These are phyloP conservation scores for Mustela lutreola DNA, from an alignment of 2,113 vertebrate species.

Conservation along the genomic window DNA sequence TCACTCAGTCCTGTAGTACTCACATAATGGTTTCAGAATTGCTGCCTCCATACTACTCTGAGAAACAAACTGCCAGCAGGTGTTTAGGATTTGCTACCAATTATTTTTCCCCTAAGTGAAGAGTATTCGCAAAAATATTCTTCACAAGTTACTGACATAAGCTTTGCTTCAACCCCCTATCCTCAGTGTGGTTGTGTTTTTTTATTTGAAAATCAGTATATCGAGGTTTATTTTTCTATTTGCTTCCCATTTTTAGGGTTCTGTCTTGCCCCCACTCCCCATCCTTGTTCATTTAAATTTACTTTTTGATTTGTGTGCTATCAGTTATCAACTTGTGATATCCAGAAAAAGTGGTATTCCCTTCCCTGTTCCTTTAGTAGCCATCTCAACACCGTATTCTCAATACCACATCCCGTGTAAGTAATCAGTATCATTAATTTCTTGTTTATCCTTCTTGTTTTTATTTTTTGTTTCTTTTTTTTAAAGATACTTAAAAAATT, in stretches of 20 bases:
- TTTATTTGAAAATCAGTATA: slow-evolving; percentile 6
- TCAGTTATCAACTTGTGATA: background rate
- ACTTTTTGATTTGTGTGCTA: background rate
- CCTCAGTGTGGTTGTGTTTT: background rate
- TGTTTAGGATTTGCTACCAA: slow-evolving; percentile 1
- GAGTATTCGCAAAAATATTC: background rate
- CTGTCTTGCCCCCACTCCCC: background rate
- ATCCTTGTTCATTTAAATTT: background rate
- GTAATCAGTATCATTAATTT: background rate
- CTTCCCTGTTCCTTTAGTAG: background rate
- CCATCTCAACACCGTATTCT: background rate
- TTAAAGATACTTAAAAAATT: too few relatives aligned
- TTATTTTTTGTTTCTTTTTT: background rate
- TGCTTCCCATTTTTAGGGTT: background rate
- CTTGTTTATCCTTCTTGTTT: background rate
- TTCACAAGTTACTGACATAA: background rate
- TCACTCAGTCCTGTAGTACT: background rate
- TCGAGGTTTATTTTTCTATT: background rate
- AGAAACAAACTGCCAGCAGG: background rate
- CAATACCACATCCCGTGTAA: background rate
- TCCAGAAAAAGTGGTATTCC: background rate
- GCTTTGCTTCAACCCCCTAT: background rate
- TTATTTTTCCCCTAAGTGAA: background rate
- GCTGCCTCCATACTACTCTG: background rate
- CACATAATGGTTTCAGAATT: background rate